phyloP scores from a whole-genome alignment of 2,888 invertebrate genomes.

The Gastrophysa polygoni region DNA sequence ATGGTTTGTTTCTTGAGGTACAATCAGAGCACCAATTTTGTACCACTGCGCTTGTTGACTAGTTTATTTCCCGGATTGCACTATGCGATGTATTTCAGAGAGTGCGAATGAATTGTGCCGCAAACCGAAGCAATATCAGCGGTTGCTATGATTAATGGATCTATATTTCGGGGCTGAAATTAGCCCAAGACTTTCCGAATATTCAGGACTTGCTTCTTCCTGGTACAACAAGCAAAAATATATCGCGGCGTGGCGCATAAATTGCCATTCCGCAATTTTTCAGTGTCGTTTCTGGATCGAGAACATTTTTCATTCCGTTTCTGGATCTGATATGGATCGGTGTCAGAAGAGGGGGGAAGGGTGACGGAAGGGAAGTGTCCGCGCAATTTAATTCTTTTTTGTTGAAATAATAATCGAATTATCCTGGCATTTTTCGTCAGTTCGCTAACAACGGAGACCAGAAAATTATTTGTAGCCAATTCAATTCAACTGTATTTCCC shows the following conservation, averaged over 20 bases:
- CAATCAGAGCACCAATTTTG: no score
- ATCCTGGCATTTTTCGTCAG: no score
- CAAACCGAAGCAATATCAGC: slow-evolving; percentile 5
- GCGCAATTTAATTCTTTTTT: background rate
- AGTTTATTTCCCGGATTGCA: no score
- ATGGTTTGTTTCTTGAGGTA: no score
- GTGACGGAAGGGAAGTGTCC: background rate
- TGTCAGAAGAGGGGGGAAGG: background rate
- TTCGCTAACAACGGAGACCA: no score
- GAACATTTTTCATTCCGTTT: slow-evolving; percentile 22
- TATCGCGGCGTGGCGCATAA: slow-evolving; percentile 27
- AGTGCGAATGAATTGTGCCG: slow-evolving; percentile 2
- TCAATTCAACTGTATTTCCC: no score
- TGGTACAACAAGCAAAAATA: slow-evolving; percentile 34
- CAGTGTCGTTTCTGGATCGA: slow-evolving; percentile 27
- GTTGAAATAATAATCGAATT: background rate
- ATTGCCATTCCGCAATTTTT: slow-evolving; percentile 33
- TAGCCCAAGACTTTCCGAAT: slow-evolving; percentile 36
- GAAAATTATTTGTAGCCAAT: no score
- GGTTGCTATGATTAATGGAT: slow-evolving; percentile 32
- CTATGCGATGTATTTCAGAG: no score
- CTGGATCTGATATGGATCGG: background rate
- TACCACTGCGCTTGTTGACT: no score
- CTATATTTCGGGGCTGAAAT: slow-evolving; percentile 32
- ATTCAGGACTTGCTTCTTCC: slow-evolving; percentile 33